Evolutionary conservation across 2,113 vertebrate species (phyloP).

Genomic region (Eleginops maclovinus): DNA sequence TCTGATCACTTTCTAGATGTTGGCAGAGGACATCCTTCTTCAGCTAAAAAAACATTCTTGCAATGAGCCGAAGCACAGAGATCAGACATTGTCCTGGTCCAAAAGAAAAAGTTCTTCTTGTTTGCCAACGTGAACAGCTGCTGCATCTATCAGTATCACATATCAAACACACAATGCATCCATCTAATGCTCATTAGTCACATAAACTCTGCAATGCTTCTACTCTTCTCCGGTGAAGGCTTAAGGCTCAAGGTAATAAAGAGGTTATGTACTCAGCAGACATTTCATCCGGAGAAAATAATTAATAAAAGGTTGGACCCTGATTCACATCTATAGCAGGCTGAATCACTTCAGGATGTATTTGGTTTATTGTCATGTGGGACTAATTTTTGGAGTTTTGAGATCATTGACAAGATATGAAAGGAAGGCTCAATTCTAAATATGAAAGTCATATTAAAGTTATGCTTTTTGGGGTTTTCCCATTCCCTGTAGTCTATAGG

Average conservation of each 20-base stretch:
- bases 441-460: too few relatives aligned
- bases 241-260: not conserved
- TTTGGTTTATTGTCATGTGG: not conserved
- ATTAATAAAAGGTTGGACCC: not conserved
- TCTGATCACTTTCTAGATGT: slow-evolving; percentile 9
- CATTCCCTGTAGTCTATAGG: too few relatives aligned
- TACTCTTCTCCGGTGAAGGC: slow-evolving; percentile 3
- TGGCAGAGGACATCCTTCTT: slow-evolving; percentile 2
- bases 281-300: slow-evolving; percentile 1
- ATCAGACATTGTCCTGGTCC: slow-evolving; percentile 44
- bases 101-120: slow-evolving; percentile 6
- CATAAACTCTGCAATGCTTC: not conserved
- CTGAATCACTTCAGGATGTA: not conserved
- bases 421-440: too few relatives aligned
- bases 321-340: not conserved
- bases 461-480: too few relatives aligned
- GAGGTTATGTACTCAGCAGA: slow-evolving; percentile 1
- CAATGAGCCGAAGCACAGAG: slow-evolving; percentile 14
- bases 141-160: slow-evolving; percentile 46
- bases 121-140: slow-evolving; percentile 57
- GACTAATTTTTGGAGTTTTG: not conserved
- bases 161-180: slow-evolving; percentile 25
- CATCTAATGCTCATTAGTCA: slow-evolving; percentile 33
- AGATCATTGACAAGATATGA: slow-evolving; percentile 10
- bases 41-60: slow-evolving; percentile 37